A percentile compares a stretch with the other conserved stretches of the same genome.
These are phyloP conservation scores for Pammene fasciana DNA, from an alignment of 2,888 invertebrate species.

Conservation along the genomic window DNA sequence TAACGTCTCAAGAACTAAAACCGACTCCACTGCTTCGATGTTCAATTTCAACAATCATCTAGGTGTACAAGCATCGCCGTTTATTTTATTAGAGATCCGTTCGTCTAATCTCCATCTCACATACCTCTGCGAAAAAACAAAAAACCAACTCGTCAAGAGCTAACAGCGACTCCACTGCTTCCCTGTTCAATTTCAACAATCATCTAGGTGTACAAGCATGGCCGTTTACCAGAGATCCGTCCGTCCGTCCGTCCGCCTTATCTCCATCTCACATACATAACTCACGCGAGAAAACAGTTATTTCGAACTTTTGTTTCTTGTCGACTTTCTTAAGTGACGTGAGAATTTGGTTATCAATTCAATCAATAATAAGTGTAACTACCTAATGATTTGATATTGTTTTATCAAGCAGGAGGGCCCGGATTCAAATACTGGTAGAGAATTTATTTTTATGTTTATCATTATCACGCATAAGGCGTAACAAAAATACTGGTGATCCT, in stretches of 20 bases:
- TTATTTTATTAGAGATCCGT: too few relatives aligned
- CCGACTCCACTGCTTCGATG: conserved; percentile 31
- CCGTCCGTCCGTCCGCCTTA: conserved; percentile 43
- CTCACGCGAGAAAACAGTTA: conserved; percentile 17
- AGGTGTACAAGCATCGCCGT: conserved; percentile 44
- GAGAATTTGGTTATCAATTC: conserved; percentile 21
- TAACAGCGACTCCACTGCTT: conserved; percentile 19
- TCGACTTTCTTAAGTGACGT: conserved; percentile 8
- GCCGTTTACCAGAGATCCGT: conserved; percentile 43
- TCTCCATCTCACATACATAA: conserved; percentile 42
- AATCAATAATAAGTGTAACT: background rate
- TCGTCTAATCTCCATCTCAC: too few relatives aligned
- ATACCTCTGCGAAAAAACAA: background rate
- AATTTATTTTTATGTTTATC: too few relatives aligned
- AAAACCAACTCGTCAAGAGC: too few relatives aligned
- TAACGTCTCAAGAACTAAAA: background rate
- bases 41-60: conserved; percentile 39
- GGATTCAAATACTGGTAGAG: too few relatives aligned
- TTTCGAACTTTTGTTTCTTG: conserved; percentile 18
- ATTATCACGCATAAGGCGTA: too few relatives aligned
- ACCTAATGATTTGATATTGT: too few relatives aligned
- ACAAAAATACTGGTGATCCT: too few relatives aligned
- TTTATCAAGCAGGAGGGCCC: too few relatives aligned
- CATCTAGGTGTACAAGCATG: conserved; percentile 43
- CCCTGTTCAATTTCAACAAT: conserved; percentile 38